Base-by-base conservation (phyloP, 1,140 invertebrate species). In the Musca domestica region DNA sequence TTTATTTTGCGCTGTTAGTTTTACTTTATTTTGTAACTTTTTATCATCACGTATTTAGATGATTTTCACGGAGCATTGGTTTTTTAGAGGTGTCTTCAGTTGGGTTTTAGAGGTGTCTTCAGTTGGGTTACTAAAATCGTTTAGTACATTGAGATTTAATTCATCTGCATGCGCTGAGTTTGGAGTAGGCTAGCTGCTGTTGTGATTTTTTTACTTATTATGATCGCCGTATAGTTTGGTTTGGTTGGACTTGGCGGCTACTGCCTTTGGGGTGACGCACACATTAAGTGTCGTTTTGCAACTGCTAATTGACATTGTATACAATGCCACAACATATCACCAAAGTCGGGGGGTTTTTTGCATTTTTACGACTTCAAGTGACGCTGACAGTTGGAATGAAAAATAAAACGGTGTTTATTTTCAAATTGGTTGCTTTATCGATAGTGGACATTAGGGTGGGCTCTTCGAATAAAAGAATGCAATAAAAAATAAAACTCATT, bases 261-360 rank as follows among this genome's bases (percentile, higher is more conserved):
- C 46, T 25, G 27, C 70, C 27, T 70, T 70, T 61, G 71, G 72
- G 71, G 71, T 74, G 71, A 77, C 76, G 76, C 76, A 77, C 76
- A 77, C 76, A 77, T 77, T 77, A 77, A 77, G 76, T 77, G 76
- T 77, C 76, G 76, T 77, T 77, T 76, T 76, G 74, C 74, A 74
- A 74, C 76, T 77, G 76, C 76, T 77, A 77, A 77, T 77, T 77
- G 76, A 77, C 76, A 77, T 77, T 73, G 76, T 76, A 77, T 76
- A 77, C 70, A 65, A 71, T 64, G 70, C 69, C 74, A 73, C 14
- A 22, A 48, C 58, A 34, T 17, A 63, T 17, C 30, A 34, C 23
- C 58, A 34, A 12, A 5, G 30, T 41, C 58, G n/a, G 3, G 30
- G 30, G 7, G 48, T 17, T 25, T 64, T 10, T 65, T 41, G 46